Base-by-base conservation (phyloP, 2,113 vertebrate species). In the Emberiza fucata region DNA sequence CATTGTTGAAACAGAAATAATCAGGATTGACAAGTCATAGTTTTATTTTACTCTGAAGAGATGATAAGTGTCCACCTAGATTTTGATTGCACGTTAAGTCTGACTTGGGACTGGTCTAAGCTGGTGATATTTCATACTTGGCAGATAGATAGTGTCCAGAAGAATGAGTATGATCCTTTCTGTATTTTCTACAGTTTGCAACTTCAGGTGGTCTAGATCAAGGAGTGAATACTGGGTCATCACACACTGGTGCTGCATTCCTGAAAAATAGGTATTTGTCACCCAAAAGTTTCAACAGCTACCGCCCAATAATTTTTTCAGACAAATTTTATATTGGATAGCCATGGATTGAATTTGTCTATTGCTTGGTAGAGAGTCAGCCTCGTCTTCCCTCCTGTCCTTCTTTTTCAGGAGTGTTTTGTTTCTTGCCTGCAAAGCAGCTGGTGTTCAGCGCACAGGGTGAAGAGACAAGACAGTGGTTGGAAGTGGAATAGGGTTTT, bases 221-320 rank as follows among this genome's bases (percentile, higher is more conserved):
- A 84, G 31, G 8, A 44, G 12, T 8, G 42, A 9, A 28, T 15
- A 21, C 19, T 76, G 23, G 11, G 11, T 79, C 25, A 54, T 15
- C 8, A 61, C 20, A 37, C 45, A 44, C 0, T 0, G 0, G 5
- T n/a, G 27, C 1, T 40, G 10, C 4, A 5, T 50, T 81, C 8
- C 13, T 85, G 12, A 87, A 73, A 70, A 50, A 28, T 2, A 56
- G 3, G 3, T 40, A 25, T 12, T 56, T 68, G 18, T 44, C 29
- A 5, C 29, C 60, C 39, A 47, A 63, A 84, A 59, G 3, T 22
- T 84, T 81, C 27, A 87, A 56, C 53, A 60, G 6, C 9, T 68
- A 48, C 6, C 19, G 33, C 8, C 9, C 35, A 40, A 33, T 18
- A 23, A 16, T 10, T 48, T 47, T 51, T 71, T 72, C 18, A 40